Conservation (phyloP, 2,113 vertebrate genomes). For the Probosciger aterrimus region DNA sequence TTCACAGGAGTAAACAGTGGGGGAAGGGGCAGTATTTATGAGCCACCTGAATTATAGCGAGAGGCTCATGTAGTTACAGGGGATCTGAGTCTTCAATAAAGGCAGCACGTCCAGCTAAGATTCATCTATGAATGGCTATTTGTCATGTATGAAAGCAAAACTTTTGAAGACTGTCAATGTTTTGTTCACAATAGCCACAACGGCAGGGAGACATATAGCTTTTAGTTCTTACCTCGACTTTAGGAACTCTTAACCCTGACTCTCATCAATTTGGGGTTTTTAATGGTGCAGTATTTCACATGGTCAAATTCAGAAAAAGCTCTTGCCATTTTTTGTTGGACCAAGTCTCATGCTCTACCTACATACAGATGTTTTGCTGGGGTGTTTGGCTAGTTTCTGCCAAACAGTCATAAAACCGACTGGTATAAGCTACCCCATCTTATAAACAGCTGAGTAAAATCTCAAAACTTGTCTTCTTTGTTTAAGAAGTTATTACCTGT, state of each 20-base stretch:
- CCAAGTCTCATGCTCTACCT: background rate
- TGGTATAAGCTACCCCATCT: background rate
- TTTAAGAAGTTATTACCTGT: background rate
- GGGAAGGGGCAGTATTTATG: background rate
- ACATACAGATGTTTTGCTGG: background rate
- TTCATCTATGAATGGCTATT: conserved; percentile 3
- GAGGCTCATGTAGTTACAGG: background rate
- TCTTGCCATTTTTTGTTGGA: background rate
- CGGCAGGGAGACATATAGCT: background rate
- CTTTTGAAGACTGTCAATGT: background rate
- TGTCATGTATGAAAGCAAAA: background rate
- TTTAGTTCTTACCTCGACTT: background rate
- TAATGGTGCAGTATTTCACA: background rate
- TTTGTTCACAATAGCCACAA: background rate
- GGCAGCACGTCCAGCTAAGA: background rate
- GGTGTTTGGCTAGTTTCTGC: background rate
- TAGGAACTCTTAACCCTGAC: background rate
- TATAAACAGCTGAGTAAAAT: background rate
- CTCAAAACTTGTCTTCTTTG: background rate
- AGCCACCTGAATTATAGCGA: background rate
- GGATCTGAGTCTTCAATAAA: background rate
- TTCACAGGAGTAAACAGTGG: background rate
- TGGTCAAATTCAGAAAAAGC: background rate
- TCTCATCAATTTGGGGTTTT: background rate
- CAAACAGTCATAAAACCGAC: background rate